Conservation (phyloP, 1,140 invertebrate species). For the Archivesica marissinica region DNA sequence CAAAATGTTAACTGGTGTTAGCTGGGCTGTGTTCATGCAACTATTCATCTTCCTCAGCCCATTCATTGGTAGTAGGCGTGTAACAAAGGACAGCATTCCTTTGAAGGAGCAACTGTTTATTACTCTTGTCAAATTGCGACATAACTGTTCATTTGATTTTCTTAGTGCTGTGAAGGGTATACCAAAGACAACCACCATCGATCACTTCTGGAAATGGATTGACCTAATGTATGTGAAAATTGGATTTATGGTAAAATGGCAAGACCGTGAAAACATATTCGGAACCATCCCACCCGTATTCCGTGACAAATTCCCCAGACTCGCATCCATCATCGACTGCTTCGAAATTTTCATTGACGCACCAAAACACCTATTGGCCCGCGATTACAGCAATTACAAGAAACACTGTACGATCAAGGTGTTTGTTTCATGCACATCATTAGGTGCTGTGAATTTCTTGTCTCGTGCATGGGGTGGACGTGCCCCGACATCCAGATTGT, state of each 20-base stretch:
- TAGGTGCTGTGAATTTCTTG: conserved; percentile 61
- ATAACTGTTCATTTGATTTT: conserved; percentile 9
- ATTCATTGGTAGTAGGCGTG: not conserved
- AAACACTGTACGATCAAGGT: conserved; percentile 66
- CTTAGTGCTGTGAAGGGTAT: not conserved
- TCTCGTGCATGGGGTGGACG: conserved; percentile 67
- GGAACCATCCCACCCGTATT: conserved; percentile 53
- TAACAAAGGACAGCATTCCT: not conserved
- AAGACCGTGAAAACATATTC: conserved; percentile 42
- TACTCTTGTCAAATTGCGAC: conserved; percentile 56
- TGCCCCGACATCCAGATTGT: conserved; percentile 64
- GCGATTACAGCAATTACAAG: conserved; percentile 62
- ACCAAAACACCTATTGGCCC: conserved; percentile 60
- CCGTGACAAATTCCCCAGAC: conserved; percentile 56
- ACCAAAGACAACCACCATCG: conserved; percentile 33
- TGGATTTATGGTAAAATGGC: conserved; percentile 55
- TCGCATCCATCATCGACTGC: conserved; percentile 67
- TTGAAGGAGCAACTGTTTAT: conserved; percentile 48
- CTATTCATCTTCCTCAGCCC: not conserved
- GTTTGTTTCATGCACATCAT: conserved; percentile 60
- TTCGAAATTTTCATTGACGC: conserved; percentile 71
- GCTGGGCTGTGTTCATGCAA: conserved; percentile 9
- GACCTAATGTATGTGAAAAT: conserved; percentile 48
- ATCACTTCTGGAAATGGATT: conserved; percentile 66
- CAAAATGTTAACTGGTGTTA: not conserved